Evolutionary conservation across 2,888 invertebrate species (phyloP).

Genomic region (Scelioninae gen. 2): DNA sequence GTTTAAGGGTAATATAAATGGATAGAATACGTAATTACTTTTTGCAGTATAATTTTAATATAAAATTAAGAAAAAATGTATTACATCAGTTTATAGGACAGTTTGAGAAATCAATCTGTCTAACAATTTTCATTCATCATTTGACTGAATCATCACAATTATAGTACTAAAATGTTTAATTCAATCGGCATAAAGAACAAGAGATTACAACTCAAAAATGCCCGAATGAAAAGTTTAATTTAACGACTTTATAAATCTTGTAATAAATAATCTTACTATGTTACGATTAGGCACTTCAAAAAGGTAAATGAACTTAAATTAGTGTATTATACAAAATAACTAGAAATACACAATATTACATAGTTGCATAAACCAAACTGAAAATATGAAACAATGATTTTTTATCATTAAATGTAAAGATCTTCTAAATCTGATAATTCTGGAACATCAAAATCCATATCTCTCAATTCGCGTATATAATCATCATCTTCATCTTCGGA

Average conservation of each 20-base stretch:
- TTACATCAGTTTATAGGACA: not conserved
- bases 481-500: slow-evolving; percentile 2
- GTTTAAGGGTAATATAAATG: no score
- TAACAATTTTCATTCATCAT: no score
- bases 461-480: not conserved
- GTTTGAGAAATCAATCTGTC: not conserved
- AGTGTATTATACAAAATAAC: not conserved
- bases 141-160: not conserved
- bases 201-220: not conserved
- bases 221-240: not conserved
- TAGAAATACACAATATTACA: not conserved
- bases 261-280: not conserved
- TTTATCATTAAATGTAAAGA: not conserved
- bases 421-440: slow-evolving; percentile 6
- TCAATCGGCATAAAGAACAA: not conserved
- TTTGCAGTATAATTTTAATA: not conserved
- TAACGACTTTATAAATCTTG: not conserved
- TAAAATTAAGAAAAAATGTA: not conserved
- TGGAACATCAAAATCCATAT: slow-evolving; percentile 9
- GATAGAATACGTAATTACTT: not conserved
- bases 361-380: not conserved
- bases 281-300: slow-evolving; percentile 4
- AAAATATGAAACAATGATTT: not conserved
- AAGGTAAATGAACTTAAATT: not conserved
- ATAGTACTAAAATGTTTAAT: not conserved